Percentiles rank a stretch among this genome's conserved stretches.
phyloP scores from a whole-genome alignment of 2,888 invertebrate genomes.

The Caenorhabditis macrosperma region DNA sequence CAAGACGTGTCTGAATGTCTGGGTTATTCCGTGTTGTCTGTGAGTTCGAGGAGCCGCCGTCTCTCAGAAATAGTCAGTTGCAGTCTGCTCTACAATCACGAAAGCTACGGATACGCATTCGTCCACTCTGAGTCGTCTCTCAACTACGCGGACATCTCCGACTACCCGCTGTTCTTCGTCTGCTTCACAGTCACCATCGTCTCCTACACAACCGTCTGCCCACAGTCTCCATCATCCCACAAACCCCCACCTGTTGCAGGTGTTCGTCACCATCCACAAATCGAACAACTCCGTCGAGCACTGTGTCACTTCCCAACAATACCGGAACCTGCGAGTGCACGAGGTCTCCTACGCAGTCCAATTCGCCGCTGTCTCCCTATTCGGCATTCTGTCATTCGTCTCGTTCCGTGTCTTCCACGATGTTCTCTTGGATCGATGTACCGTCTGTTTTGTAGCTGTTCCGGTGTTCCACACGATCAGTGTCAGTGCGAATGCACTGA shows the following conservation, averaged over 20 bases:
- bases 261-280: not conserved
- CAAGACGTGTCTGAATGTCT: not conserved
- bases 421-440: not conserved
- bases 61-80: not conserved
- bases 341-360: conserved; percentile 1
- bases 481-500: not conserved
- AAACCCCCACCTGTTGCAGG: not conserved
- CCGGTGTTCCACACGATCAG: not conserved
- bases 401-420: not conserved
- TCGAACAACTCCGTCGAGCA: not conserved
- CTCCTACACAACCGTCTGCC: not conserved
- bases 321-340: not conserved
- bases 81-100: not conserved
- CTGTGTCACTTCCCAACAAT: not conserved
- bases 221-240: not conserved
- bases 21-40: not conserved
- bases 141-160: not conserved
- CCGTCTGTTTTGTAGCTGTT: not conserved
- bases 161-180: not conserved
- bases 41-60: not conserved
- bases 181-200: not conserved
- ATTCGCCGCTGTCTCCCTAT: not conserved
- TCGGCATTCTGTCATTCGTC: not conserved
- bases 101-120: not conserved
- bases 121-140: not conserved